phyloP scores from a whole-genome alignment of 2,113 vertebrate genomes.

The Larimichthys polyactis region DNA sequence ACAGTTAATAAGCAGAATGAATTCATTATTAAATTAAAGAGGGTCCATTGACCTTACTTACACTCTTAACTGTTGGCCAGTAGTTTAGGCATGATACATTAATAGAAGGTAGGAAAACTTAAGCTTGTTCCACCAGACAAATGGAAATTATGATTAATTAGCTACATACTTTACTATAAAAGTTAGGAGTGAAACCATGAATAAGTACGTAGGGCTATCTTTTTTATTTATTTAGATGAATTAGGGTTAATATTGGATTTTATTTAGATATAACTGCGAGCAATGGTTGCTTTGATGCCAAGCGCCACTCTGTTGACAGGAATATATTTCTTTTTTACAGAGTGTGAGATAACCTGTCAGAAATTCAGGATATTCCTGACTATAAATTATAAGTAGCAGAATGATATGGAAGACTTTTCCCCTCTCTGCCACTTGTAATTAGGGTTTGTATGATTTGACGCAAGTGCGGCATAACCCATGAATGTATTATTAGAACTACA shows the following conservation, averaged over 20 bases:
- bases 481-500: constrained; percentile 23
- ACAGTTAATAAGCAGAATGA: not conserved
- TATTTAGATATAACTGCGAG: not conserved
- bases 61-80: too few species aligned
- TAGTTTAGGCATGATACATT: too few species aligned
- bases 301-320: not conserved
- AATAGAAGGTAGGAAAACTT: not conserved
- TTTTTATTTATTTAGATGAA: not conserved
- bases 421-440: not conserved
- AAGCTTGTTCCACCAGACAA: not conserved
- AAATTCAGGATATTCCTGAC: not conserved
- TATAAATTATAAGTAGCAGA: not conserved
- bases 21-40: not conserved
- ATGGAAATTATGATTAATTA: not conserved
- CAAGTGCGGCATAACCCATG: not conserved
- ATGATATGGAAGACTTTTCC: not conserved
- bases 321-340: not conserved
- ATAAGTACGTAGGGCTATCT: not conserved
- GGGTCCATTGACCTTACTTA: not conserved
- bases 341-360: not conserved
- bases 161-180: not conserved
- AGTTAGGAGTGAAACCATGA: not conserved
- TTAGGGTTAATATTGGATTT: not conserved
- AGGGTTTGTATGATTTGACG: not conserved
- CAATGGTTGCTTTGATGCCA: not conserved